Conservation (phyloP, 2,888 invertebrate genomes). For the Tipula confusa region DNA sequence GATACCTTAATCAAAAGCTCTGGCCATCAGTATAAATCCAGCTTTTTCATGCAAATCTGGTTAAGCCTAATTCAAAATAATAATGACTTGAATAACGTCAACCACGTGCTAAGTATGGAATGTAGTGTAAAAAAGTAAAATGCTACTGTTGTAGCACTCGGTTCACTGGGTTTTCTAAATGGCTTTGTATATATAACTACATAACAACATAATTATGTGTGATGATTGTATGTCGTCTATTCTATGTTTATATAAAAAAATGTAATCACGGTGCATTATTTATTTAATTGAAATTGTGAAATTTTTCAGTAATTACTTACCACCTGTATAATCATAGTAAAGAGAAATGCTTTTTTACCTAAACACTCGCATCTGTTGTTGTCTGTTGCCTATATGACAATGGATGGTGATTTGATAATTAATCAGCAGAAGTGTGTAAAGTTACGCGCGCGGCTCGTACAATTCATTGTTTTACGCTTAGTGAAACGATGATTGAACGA, state of each 20-base stretch:
- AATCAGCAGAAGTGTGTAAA: neutral
- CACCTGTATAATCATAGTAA: neutral
- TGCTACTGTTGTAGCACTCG: neutral
- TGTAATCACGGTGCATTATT: neutral
- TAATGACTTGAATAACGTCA: no score
- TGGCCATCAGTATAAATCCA: no score
- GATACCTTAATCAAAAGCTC: no score
- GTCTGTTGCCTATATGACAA: neutral
- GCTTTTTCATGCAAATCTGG: no score
- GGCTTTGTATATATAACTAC: neutral
- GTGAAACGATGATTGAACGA: neutral
- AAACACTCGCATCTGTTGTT: neutral
- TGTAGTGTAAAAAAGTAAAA: neutral
- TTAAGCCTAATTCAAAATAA: no score
- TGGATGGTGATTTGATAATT: neutral
- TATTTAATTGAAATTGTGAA: conserved; percentile 25
- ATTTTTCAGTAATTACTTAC: neutral
- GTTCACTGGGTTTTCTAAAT: neutral
- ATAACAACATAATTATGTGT: neutral
- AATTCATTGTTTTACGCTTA: neutral
- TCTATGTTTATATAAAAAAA: no score
- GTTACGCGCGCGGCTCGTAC: neutral
- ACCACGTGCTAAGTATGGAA: neutral
- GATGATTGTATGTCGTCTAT: neutral
- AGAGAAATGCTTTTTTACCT: neutral